These are phyloP conservation scores for Caenorhabditis auriculariae DNA, from an alignment of 2,888 invertebrate genomes.

Conservation along the genomic window DNA sequence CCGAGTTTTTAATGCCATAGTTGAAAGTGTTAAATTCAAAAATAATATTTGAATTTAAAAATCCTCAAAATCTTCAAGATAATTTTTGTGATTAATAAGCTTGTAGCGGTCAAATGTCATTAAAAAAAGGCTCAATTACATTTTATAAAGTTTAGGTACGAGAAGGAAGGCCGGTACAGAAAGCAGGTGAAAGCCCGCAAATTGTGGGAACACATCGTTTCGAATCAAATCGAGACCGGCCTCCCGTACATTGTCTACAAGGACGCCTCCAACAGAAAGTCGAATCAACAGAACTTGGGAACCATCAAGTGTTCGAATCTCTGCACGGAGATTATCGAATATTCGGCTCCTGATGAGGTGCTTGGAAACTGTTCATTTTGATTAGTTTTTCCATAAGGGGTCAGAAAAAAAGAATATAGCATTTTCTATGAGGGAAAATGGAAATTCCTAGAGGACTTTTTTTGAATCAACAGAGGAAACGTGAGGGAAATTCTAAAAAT, in stretches of 20 bases:
- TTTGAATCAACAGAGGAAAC: too few relatives aligned
- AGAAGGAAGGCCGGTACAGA: conserved; percentile 61
- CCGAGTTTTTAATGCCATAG: too few relatives aligned
- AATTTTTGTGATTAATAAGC: too few relatives aligned
- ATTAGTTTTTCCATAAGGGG: too few relatives aligned
- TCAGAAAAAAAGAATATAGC: too few relatives aligned
- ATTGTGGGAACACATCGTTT: conserved; percentile 89
- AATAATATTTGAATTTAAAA: too few relatives aligned
- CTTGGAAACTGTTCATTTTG: not conserved
- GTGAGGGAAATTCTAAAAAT: too few relatives aligned
- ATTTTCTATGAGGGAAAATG: too few relatives aligned
- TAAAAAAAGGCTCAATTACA: not conserved
- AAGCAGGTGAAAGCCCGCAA: conserved; percentile 76
- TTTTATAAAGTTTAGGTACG: conserved; percentile 49
- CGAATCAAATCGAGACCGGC: conserved; percentile 84
- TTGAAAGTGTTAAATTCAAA: too few relatives aligned
- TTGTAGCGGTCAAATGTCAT: not conserved
- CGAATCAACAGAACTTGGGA: conserved; percentile 95
- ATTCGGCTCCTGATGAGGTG: conserved; percentile 68
- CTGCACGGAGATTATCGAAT: conserved; percentile 96
- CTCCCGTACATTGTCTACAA: conserved; percentile 81
- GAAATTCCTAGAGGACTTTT: too few relatives aligned
- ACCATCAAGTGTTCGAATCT: conserved; percentile 97
- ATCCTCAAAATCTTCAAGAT: too few relatives aligned
- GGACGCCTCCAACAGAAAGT: conserved; percentile 92